Base-by-base conservation (phyloP, 1,140 invertebrate species). In the Dufourea novaeangliae region DNA sequence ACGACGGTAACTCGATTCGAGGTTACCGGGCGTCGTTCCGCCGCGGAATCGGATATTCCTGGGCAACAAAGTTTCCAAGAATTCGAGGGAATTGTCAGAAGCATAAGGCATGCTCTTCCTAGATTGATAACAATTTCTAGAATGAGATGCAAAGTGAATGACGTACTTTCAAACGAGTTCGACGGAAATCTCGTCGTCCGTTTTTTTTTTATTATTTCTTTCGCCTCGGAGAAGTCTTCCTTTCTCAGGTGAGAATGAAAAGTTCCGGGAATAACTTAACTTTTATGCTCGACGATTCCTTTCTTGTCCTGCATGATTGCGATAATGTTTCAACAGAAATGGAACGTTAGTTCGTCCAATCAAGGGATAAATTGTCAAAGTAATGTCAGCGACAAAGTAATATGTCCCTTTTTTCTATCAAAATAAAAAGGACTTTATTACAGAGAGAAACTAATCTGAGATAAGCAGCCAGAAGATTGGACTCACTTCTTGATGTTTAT, bases 81-180 rank as follows among this genome's bases (percentile, higher is more conserved):
- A 66, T 78, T 46, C 34, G 77, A 12, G 32, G 37, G 34, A 82
- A 78, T 82, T 54, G 68, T 68, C 27, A n/a, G 39, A 54, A 57
- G 81, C 50, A 46, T 72, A 69, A 72, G 70, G 46, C 50, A 59
- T 80, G 54, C 66, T 46, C 70, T 62, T 56, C n/a, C 44, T 39
- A 39, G 70, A 82, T 79, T 82, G 81, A 82, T 83, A 83, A 83
- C 50, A 69, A 82, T 82, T 54, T 82, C 76, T 17, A 17, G 57
- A 74, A 74, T 62, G 44, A 82, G 79, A 82, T 82, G 80, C 80
- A 74, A 78, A 76, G 52, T 39, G 76, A 68, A 32, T n/a, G 25
- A 44, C 56, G 76, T 68, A 73, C 68, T 83, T 59, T 10, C 14
- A 44, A 74, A 74, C 46, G 39, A 82, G 76, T 83, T 82, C 34